These are phyloP conservation scores for Sanderia malayensis DNA, from an alignment of 30 jellyfish, hydroid and myxozoan genomes.

Conservation along the genomic window DNA sequence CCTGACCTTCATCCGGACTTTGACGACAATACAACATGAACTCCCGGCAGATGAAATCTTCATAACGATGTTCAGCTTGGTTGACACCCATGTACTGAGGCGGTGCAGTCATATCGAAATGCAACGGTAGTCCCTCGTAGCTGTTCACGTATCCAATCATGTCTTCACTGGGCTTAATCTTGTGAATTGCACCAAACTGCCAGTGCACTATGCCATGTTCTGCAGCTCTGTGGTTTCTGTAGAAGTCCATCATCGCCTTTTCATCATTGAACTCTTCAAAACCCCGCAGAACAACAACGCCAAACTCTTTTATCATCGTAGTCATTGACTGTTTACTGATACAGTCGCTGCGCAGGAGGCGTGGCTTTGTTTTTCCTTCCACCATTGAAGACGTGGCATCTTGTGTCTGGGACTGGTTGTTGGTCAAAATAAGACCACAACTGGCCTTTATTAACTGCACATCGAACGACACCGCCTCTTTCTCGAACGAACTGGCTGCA, in stretches of 20 bases:
- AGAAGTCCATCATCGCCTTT: neutral
- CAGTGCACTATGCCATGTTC: slow-evolving; percentile 34
- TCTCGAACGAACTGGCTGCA: neutral
- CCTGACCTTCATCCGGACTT: neutral
- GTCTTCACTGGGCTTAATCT: slow-evolving; percentile 15
- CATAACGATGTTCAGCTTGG: slow-evolving; percentile 32
- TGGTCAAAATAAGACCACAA: slow-evolving; percentile 26
- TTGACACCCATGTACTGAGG: slow-evolving; percentile 45
- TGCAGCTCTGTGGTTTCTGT: slow-evolving; percentile 7
- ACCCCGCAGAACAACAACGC: slow-evolving; percentile 58
- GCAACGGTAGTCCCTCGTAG: slow-evolving; percentile 48
- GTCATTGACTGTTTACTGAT: slow-evolving; percentile 15
- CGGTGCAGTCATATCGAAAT: slow-evolving; percentile 33
- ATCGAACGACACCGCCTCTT: neutral
- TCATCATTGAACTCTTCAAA: slow-evolving; percentile 36
- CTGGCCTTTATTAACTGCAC: neutral
- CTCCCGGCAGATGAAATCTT: slow-evolving; percentile 46
- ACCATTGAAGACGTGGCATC: too few relatives aligned
- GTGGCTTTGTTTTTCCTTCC: neutral
- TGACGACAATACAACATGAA: slow-evolving; percentile 38
- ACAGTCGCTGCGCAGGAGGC: neutral
- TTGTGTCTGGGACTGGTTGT: neutral
- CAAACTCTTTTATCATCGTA: slow-evolving; percentile 35
- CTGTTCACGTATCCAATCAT: slow-evolving; percentile 15
- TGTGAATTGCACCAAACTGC: slow-evolving; percentile 41